Base-by-base conservation (phyloP, 1,140 invertebrate species). In the Nasonia vitripennis region DNA sequence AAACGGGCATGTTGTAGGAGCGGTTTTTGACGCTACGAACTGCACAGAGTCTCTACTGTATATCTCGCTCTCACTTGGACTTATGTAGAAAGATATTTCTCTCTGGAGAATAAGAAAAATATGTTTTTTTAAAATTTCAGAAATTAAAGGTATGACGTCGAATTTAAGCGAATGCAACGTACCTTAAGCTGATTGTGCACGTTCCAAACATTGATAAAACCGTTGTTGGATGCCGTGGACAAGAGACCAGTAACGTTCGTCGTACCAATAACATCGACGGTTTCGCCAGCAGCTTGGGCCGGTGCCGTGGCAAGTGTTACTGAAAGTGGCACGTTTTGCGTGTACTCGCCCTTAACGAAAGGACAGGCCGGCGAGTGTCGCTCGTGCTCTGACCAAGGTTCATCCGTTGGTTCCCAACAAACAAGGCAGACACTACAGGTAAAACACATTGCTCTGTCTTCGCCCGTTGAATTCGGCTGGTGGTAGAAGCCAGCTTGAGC, bases 401-500 rank as follows among this genome's bases (percentile, higher is more conserved):
- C 98, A 94, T 99, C 98, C 0, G 97, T 98, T 84, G 98, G 97
- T 93, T 99, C 98, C 98, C 98, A 99, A 93, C 97, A 98, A 1
- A 99, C 97, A 6, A 99, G 94, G 90, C 97, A 98, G 4, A 98
- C 97, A 88, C 96, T 97, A 92, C 98, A 99, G 0, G 97, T 98
- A 91, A 99, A 99, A 91, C 98, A 99, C 96, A 99, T 98, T 1
- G 98, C 98, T 85, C 98, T 94, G 92, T 99, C 98, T 91, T 98
- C 97, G 4, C 97, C 97, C 34, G 95, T 96, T 10, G 96, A 94
- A 85, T 97, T 98, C 0, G 98, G 98, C 90, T 98, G 97, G 91
- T 98, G 97, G 93, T 98, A 99, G 91, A 99, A 99, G 1, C 98
- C 98, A 41, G 98, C 98, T 91, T 98, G 97, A 5, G 98, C 97